Evolutionary conservation across 2,113 vertebrate genomes (phyloP), one percentile per base, ranked within the genome.

Genomic region (Otus sunia): DNA sequence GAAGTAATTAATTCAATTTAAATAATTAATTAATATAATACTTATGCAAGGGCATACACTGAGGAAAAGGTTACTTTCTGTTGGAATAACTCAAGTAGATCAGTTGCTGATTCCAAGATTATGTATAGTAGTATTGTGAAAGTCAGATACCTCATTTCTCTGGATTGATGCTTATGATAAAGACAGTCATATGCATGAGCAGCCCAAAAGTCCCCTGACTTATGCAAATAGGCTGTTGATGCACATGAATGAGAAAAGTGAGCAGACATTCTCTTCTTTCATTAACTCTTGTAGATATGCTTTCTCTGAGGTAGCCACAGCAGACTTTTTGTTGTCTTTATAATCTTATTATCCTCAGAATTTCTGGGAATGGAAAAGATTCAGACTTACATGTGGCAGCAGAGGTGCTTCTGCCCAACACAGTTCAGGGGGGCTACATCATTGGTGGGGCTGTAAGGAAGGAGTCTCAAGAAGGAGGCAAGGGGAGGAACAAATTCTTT

Each of bases 111-210:
- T 88, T 83, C 49, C 39, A 73, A 76, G 88, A n/a, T 39, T 43
- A 30, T 10, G 7, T 39, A 1, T 60, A 60, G n/a, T 30, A 27
- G 5, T 52, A 7, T 58, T 0, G 0, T 58, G 43, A 56, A 66
- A 76, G 26, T 76, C 56, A 92, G 41, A 53, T 41, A 12, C 20
- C 47, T 83, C 45, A 7, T 66, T 67, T 29, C 8, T 71, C 66
- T 90, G 52, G 15, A 10, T 9, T 75, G 74, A 29, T 72, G 67
- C 12, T 82, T 63, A 14, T 11, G 19, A 60, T 59, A 64, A 90
- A 82, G 86, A 21, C 26, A 64, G n/a, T 12, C 17, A 4, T 34
- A 36, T 22, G 49, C 50, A 37, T 63, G 60, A 47, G 32, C n/a
- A 69, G 81, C 15, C 39, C 60, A 34, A 11, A 67, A 84, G 47